Base-by-base conservation (phyloP, 1,140 invertebrate genomes). In the Gonatopus flavifemur region DNA sequence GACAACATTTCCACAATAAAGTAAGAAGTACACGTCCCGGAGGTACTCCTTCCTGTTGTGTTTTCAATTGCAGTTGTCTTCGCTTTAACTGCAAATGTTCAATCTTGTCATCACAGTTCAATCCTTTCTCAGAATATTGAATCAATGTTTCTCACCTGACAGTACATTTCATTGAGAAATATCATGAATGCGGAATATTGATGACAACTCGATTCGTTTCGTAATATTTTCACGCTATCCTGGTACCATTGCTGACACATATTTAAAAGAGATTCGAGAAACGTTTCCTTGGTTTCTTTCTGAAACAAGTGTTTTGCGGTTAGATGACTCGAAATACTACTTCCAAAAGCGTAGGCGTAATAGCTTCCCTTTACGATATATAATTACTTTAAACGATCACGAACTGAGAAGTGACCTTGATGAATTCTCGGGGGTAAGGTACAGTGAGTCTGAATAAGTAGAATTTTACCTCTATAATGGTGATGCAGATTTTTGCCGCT, bases 201-300 rank as follows among this genome's bases (percentile, higher is more conserved):
- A 62, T 72, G 53, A 64, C 66, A 65, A 16, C 61, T 46, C 18
- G 69, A 55, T 16, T 59, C 52, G 31, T 77, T 69, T 49, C 74
- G 66, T 45, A 75, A 53, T 21, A 84, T 82, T 77, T 86, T 87
- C 49, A 88, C 88, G 24, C 89, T 76, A 69, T 93, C 90, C 67
- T 92, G 89, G 73, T 90, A 94, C 87, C 89, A 93, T 71, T 93
- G 89, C 66, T 93, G 89, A 66, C 90, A 92, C 12, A 86, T 91
- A 73, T 94, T 94, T 39, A 94, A 78, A 41, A 94, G 76, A 7
- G 89, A 91, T 76, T 94, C 92, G 42, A 94, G 76, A 70, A 94
- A 94, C 16, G 91, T 94, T 74, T 91, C 88, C 57, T 86, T 89
- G 51, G 84, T 84, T 77, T 94, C 91, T 78, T 86, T 88, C 82